A percentile compares a stretch with the other conserved stretches of the same genome.
Evolutionary conservation across 37 sponge, comb jelly and placozoan genomes (phyloP).

Genomic region (Cliona cf. orientalis): DNA sequence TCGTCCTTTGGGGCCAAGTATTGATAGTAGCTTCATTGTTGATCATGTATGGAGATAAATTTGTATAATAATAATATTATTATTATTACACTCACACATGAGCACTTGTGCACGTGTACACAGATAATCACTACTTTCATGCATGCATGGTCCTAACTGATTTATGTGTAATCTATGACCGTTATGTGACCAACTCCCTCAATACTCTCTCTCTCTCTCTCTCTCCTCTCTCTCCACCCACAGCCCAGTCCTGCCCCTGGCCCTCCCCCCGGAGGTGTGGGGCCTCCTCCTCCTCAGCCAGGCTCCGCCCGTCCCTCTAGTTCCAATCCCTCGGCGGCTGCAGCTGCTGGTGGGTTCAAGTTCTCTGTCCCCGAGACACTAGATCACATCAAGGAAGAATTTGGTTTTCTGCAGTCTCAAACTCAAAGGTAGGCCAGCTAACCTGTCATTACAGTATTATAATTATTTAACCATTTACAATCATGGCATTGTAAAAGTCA

Average conservation of each 20-base stretch:
- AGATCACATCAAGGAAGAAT: constrained; percentile 77
- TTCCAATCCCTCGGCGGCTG: neutral
- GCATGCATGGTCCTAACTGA: too few relatives aligned
- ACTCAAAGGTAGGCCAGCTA: constrained; percentile 61
- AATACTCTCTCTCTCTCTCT: neutral
- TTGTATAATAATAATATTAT: too few relatives aligned
- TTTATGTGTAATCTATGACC: too few relatives aligned
- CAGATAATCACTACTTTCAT: too few relatives aligned
- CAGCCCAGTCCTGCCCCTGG: constrained; percentile 22
- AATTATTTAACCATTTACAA: too few relatives aligned
- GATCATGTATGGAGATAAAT: too few relatives aligned
- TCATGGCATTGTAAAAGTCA: too few relatives aligned
- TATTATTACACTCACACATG: too few relatives aligned
- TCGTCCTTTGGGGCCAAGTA: too few relatives aligned
- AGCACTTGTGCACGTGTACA: too few relatives aligned
- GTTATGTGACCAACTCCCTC: neutral
- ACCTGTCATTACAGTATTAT: too few relatives aligned
- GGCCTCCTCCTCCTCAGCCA: neutral
- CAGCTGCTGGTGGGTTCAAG: constrained; percentile 35
- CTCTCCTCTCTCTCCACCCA: neutral
- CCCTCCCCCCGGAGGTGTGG: neutral
- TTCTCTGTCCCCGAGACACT: constrained; percentile 59
- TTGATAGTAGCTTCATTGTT: too few relatives aligned
- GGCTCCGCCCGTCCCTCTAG: neutral
- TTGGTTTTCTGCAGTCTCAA: constrained; percentile 59